Percentiles rank a stretch among this genome's conserved stretches.
Conservation (phyloP, 64 coral and sea anemone genomes). For the Dendronephthya gigantea region DNA sequence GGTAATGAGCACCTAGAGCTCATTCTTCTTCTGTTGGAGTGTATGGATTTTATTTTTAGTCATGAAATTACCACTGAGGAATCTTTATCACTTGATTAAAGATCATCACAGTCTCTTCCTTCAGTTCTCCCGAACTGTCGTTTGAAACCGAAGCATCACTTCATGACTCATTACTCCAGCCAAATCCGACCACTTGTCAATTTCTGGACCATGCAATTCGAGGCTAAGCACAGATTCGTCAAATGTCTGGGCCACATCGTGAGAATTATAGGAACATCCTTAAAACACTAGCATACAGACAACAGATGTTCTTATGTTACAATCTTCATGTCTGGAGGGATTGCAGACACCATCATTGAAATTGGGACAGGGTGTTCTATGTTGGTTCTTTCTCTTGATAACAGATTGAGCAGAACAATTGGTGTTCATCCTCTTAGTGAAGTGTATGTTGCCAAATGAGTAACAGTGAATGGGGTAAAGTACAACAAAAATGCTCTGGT, state of each 20-base stretch:
- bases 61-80: neutral
- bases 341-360: neutral
- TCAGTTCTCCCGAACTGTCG: neutral
- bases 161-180: neutral
- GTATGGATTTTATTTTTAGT: conserved; percentile 16
- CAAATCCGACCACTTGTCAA: neutral
- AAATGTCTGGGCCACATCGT: conserved; percentile 4
- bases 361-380: neutral
- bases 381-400: neutral
- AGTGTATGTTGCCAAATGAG: too few species aligned
- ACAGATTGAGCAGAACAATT: neutral
- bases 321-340: neutral
- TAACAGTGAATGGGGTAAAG: neutral
- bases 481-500: neutral
- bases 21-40: too few species aligned
- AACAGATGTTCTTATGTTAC: neutral
- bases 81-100: neutral
- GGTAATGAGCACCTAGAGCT: too few species aligned
- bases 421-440: conserved; percentile 3
- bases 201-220: neutral
- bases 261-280: neutral
- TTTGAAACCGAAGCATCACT: too few species aligned
- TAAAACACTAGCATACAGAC: conserved; percentile 6
- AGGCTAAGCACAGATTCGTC: too few species aligned
- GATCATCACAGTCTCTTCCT: conserved; percentile 3